Evolutionary conservation across 2,113 vertebrate genomes (phyloP), one percentile per base, ranked within the genome.

Genomic region (Jacana jacana): DNA sequence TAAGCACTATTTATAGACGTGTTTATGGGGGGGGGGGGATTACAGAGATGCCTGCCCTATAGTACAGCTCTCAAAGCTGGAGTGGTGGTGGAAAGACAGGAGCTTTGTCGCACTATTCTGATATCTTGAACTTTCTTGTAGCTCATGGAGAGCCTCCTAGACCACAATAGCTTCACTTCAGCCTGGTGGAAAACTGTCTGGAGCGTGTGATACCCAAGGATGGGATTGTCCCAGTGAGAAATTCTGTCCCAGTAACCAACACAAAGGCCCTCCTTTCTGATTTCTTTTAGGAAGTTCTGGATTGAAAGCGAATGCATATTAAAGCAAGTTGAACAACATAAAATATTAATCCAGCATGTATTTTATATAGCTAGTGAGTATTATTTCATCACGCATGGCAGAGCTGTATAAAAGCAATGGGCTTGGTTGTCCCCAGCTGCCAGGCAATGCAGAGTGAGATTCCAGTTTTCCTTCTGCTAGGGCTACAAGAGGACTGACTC

Each of bases 1-100:
- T 76, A 58, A 60, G 51, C 44, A 5, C 80, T 60, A 60, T 70
- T 70, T 85, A 65, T 85, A 81, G 68, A 52, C 22, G 37, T 27
- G 63, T 81, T 88, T 85, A 48, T 60, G 35, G 55, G 51, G 61
- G 75, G 61, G 75, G 27, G 31, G 75, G 63, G 55, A 49, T 65
- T 71, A 55, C n/a, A 39, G 69, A 64, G 73, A 9, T 0, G 0
- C 35, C 44, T 0, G 4, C 17, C 5, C n/a, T 33, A n/a, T 40
- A 76, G 39, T 9, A 27, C 63, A 25, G 31, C 39, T 77, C 44
- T 71, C 6, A 0, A 65, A 46, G 39, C 31, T 48, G 76, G 28
- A 60, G 51, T 9, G 33, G 44, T 60, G 58, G n/a, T 78, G 58
- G 65, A 57, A 48, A 9, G 31, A 66, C n/a, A 49, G 27, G 16